Evolutionary conservation across 2,797 vertebrate species (phyloP).

Genomic region (Sebastes minor): DNA sequence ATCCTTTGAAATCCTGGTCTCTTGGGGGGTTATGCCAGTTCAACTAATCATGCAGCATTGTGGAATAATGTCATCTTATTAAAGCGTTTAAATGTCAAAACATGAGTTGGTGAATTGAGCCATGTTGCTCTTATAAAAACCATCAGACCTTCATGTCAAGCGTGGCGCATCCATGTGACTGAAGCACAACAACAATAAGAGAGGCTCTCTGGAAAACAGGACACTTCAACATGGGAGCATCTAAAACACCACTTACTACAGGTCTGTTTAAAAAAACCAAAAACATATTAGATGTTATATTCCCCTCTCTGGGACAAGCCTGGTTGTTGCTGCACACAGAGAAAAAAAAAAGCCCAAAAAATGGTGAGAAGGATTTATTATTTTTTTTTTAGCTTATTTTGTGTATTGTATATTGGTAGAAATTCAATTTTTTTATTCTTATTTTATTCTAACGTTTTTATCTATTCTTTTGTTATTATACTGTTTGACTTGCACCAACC

Average conservation of each 20-base stretch:
- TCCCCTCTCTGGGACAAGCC: not conserved
- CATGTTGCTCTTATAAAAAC: constrained; percentile 1
- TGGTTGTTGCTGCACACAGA: not conserved
- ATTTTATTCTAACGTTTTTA: too few species aligned
- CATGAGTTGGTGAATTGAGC: constrained; percentile 10
- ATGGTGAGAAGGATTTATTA: not conserved
- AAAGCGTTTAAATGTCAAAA: constrained; percentile 10
- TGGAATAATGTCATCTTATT: not conserved
- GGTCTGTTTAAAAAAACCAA: rapidly evolving
- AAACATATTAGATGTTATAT: rapidly evolving
- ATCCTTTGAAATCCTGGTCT: constrained; percentile 9
- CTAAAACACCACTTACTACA: not conserved
- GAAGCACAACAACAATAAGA: constrained; percentile 41
- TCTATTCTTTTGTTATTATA: too few species aligned
- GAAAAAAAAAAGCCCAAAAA: not conserved
- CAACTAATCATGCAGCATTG: not conserved
- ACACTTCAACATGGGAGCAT: not conserved
- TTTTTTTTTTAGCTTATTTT: not conserved
- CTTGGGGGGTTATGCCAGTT: not conserved
- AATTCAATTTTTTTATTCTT: too few species aligned
- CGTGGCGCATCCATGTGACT: constrained; percentile 65
- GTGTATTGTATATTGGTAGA: too few species aligned
- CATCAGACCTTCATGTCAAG: constrained; percentile 42
- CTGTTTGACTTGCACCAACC: too few species aligned
- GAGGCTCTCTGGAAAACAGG: constrained; percentile 27